phyloP scores from a whole-genome alignment of 1,140 invertebrate genomes.

The Proctacanthus coquilletti region DNA sequence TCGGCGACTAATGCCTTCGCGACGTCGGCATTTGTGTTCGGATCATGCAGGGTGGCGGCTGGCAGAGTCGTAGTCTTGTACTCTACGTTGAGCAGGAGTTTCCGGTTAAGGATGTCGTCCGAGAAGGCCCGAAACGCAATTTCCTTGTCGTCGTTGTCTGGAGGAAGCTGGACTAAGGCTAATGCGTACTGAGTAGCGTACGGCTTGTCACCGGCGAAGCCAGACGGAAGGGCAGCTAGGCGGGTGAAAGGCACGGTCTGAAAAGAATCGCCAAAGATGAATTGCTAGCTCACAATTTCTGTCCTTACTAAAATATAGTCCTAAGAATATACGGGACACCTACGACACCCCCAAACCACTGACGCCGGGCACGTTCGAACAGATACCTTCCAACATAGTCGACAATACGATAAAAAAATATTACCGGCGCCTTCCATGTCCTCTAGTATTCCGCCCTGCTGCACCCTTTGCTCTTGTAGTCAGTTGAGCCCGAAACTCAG shows the following conservation, averaged over 20 bases:
- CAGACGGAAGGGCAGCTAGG: constrained; percentile 62
- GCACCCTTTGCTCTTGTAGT: too few relatives aligned
- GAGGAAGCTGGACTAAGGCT: constrained; percentile 67
- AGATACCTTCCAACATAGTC: neutral
- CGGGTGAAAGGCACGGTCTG: constrained; percentile 36
- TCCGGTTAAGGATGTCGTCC: constrained; percentile 47
- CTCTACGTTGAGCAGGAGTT: constrained; percentile 60
- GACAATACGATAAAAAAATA: neutral
- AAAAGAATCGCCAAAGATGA: too few relatives aligned
- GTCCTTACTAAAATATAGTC: too few relatives aligned
- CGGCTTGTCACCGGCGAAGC: constrained; percentile 54
- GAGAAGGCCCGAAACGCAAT: constrained; percentile 57
- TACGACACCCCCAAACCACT: neutral
- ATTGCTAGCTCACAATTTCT: too few relatives aligned
- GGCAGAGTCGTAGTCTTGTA: constrained; percentile 35
- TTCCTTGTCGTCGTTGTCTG: constrained; percentile 66
- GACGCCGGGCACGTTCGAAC: neutral
- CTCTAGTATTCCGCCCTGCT: too few relatives aligned
- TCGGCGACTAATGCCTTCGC: constrained; percentile 70
- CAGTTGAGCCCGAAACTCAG: too few relatives aligned
- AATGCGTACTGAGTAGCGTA: constrained; percentile 77
- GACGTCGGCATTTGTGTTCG: constrained; percentile 62
- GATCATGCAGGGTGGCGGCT: constrained; percentile 54
- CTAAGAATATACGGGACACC: too few relatives aligned
- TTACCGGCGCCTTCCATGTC: neutral